Percentiles rank a stretch among this genome's conserved stretches.
phyloP scores from a whole-genome alignment of 2,797 vertebrate species.

The Podarcis siculus region DNA sequence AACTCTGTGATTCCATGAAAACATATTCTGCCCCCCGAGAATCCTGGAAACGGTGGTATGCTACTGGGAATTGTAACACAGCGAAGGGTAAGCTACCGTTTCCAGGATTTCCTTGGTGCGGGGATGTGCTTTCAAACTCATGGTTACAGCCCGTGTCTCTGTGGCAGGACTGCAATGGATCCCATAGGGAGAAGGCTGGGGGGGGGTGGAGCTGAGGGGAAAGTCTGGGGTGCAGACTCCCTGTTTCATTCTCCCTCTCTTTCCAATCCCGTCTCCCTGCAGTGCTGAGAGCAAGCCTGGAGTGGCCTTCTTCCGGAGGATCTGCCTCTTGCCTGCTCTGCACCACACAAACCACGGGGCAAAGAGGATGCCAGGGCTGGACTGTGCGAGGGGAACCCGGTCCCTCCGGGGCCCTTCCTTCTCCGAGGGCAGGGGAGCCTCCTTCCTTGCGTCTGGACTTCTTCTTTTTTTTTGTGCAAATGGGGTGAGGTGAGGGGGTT shows the following conservation, averaged over 20 bases:
- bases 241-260: too few species aligned
- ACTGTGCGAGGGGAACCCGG: neutral
- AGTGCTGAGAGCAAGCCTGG: conserved; percentile 25
- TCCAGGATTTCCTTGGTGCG: too few species aligned
- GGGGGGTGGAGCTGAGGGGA: fast-evolving
- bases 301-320: neutral
- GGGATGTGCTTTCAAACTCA: too few species aligned
- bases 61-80: too few species aligned
- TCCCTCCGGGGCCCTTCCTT: neutral
- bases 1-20: too few species aligned
- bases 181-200: too few species aligned
- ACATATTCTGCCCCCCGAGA: too few species aligned
- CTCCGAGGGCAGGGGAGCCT: neutral
- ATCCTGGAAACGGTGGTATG: too few species aligned
- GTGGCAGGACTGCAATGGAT: too few species aligned
- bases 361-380: neutral
- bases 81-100: too few species aligned
- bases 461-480: too few species aligned
- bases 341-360: neutral
- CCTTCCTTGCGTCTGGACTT: neutral
- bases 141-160: too few species aligned
- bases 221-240: fast-evolving
- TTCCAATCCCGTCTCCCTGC: neutral
- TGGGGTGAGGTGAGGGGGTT: neutral
- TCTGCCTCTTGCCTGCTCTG: neutral